Evolutionary conservation across 2,797 vertebrate species (phyloP).

Genomic region (Sternotherus odoratus): DNA sequence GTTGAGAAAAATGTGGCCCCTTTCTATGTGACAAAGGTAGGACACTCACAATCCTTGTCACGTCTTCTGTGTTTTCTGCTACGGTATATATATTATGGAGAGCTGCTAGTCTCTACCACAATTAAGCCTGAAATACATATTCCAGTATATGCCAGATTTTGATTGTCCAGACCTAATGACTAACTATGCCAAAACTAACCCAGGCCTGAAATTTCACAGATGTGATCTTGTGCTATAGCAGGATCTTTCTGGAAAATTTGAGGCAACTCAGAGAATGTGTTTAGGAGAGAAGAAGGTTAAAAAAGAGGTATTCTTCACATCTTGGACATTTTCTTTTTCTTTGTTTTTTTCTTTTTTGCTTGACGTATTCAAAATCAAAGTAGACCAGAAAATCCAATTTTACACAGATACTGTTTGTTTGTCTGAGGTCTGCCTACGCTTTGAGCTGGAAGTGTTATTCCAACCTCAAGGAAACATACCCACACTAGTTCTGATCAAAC

Average conservation of each 20-base stretch:
- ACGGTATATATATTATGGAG: not conserved
- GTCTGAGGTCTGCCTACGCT: no score
- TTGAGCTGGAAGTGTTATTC: no score
- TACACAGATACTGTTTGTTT: not conserved
- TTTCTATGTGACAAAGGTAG: not conserved
- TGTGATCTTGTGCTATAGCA: accelerated
- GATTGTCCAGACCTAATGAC: not conserved
- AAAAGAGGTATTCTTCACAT: not conserved
- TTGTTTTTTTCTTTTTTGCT: not conserved
- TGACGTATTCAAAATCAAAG: not conserved
- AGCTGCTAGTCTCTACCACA: not conserved
- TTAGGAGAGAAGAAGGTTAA: not conserved
- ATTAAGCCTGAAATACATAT: not conserved
- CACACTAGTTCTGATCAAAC: no score
- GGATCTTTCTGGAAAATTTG: not conserved
- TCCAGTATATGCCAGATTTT: not conserved
- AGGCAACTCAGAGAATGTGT: not conserved
- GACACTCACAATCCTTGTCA: not conserved
- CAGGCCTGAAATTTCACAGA: constrained; percentile 15
- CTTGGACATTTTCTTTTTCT: not conserved
- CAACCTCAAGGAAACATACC: no score
- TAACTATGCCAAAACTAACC: not conserved
- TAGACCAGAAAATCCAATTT: not conserved
- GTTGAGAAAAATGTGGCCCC: not conserved
- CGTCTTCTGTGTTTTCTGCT: not conserved